Evolutionary conservation across 1,140 invertebrate species (phyloP).

Genomic region (Musca domestica): DNA sequence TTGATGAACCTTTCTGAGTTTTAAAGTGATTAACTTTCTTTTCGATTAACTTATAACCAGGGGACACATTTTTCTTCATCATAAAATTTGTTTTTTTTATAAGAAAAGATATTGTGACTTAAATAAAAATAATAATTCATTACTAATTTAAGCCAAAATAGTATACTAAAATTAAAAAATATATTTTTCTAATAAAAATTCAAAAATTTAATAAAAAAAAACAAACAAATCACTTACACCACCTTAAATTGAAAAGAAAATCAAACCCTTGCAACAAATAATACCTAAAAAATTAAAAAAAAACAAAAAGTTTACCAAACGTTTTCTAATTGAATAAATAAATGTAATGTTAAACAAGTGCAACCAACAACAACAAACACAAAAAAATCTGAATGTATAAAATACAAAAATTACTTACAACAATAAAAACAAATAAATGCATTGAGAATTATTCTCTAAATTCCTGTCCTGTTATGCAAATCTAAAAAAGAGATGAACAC

Average conservation of each 20-base stretch:
- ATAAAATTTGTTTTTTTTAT: too few relatives aligned
- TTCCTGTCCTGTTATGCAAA: conserved; percentile 14
- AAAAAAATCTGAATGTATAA: background rate
- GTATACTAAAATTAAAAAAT: too few relatives aligned
- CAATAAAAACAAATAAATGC: background rate
- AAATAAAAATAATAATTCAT: too few relatives aligned
- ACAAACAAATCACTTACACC: conserved; percentile 14
- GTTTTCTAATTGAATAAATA: background rate
- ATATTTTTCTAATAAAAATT: conserved; percentile 4
- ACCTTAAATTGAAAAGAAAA: conserved; percentile 7
- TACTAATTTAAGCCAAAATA: too few relatives aligned
- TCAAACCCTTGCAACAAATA: conserved; percentile 8
- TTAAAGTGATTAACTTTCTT: too few relatives aligned
- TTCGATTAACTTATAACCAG: too few relatives aligned
- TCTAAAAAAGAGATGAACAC: too few relatives aligned
- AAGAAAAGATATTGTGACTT: too few relatives aligned
- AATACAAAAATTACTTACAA: background rate
- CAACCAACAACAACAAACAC: background rate
- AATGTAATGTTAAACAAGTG: conserved; percentile 15
- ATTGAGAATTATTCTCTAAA: background rate
- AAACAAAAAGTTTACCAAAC: background rate
- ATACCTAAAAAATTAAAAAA: conserved; percentile 8
- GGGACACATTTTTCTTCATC: too few relatives aligned
- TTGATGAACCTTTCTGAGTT: too few relatives aligned
- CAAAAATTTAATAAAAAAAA: background rate